These are phyloP conservation scores for Pomacea canaliculata DNA, from an alignment of 2,888 invertebrate species.

Conservation along the genomic window DNA sequence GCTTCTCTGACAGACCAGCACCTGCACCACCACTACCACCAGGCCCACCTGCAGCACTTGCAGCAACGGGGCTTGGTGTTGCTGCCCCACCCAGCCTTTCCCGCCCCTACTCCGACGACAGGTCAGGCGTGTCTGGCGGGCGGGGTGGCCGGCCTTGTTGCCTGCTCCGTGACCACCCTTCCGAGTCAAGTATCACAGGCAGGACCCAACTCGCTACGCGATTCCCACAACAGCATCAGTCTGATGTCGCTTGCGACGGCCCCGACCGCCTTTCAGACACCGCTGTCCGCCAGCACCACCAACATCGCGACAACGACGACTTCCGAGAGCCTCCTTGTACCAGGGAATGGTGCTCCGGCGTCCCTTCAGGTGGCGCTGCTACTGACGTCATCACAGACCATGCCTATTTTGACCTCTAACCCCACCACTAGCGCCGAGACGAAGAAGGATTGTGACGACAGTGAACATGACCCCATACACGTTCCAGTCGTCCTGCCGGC, in stretches of 20 bases:
- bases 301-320: neutral
- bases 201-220: neutral
- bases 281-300: conserved; percentile 1
- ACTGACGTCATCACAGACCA: conserved; percentile 26
- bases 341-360: conserved; percentile 18
- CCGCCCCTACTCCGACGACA: neutral
- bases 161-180: neutral
- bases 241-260: neutral
- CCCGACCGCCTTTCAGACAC: conserved; percentile 23
- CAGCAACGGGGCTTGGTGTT: conserved; percentile 1
- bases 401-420: neutral
- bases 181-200: neutral
- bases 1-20: conserved; percentile 26
- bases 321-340: neutral
- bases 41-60: conserved; percentile 19
- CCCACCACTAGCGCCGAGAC: neutral
- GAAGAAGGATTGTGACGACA: neutral
- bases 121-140: neutral
- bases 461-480: too few species aligned
- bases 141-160: neutral
- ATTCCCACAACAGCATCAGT: neutral
- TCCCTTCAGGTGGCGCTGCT: conserved; percentile 37
- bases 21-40: conserved; percentile 21
- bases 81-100: conserved; percentile 3
- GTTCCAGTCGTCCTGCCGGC: too few species aligned